Conservation (phyloP, 2,797 vertebrate genomes). For the Argya squamiceps region DNA sequence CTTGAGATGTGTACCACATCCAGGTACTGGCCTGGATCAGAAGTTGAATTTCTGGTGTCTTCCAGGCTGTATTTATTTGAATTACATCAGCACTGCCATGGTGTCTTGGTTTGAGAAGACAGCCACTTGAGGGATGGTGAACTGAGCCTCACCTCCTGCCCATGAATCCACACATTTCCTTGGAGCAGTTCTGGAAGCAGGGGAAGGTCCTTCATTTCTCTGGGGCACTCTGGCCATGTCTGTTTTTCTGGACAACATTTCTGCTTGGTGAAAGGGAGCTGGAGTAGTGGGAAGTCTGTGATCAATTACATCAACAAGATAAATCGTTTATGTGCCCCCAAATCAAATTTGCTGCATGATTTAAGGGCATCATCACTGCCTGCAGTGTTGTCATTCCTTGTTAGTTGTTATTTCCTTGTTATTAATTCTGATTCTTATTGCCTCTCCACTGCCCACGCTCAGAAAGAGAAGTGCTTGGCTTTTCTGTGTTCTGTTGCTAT, state of each 20-base stretch:
- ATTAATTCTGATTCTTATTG: conserved; percentile 55
- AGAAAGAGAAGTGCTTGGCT: conserved; percentile 18
- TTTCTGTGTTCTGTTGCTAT: conserved; percentile 63
- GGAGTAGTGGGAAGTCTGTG: neutral
- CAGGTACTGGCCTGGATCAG: neutral
- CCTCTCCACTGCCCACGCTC: neutral
- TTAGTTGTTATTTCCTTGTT: conserved; percentile 56
- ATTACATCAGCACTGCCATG: neutral
- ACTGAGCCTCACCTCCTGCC: neutral
- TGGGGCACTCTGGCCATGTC: neutral
- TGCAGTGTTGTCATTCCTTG: conserved; percentile 41
- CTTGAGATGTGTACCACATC: neutral
- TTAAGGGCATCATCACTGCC: conserved; percentile 11
- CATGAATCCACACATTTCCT: neutral
- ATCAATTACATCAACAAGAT: neutral
- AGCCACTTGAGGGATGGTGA: neutral
- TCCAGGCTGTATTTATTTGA: neutral
- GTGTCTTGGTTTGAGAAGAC: too few relatives aligned
- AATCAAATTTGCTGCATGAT: conserved; percentile 17
- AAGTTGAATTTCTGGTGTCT: neutral
- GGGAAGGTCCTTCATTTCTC: neutral
- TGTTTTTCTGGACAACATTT: neutral
- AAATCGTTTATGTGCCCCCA: conserved; percentile 26
- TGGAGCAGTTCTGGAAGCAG: neutral
- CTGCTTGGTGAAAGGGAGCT: neutral